A percentile compares a stretch with the other conserved stretches of the same genome.
Evolutionary conservation across 2,113 vertebrate species (phyloP).

Genomic region (Cryptotis parvus): DNA sequence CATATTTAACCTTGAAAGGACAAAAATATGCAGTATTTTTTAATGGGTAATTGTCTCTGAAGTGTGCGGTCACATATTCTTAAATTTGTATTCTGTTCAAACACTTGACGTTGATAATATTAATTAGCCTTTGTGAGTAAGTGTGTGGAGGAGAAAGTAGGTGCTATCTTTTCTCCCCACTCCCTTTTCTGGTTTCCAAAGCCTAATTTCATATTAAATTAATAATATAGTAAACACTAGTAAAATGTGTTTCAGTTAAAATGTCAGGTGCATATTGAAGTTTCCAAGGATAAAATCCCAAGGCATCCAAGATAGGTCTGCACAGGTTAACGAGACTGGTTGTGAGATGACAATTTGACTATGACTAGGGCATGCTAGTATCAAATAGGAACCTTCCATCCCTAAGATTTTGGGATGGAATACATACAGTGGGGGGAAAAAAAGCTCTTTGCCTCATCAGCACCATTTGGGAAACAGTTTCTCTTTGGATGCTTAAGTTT

Average conservation of each 20-base stretch:
- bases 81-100: conserved; percentile 43
- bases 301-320: background rate
- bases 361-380: no score
- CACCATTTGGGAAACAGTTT: background rate
- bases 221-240: background rate
- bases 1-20: background rate
- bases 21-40: background rate
- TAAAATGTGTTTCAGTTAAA: background rate
- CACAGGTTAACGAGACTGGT: background rate
- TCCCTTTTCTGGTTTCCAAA: background rate
- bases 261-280: background rate
- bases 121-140: conserved; percentile 21
- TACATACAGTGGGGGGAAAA: background rate
- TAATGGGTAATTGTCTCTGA: conserved; percentile 15
- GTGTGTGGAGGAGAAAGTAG: no score
- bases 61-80: background rate
- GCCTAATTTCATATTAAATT: no score
- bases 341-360: background rate
- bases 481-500: background rate
- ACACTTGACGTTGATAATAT: conserved; percentile 12
- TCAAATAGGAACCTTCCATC: no score
- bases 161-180: no score
- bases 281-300: background rate
- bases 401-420: no score
- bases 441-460: background rate